A percentile compares a stretch with the other conserved stretches of the same genome.
phyloP scores from a whole-genome alignment of 1,140 invertebrate species.

The Dinoponera quadriceps region DNA sequence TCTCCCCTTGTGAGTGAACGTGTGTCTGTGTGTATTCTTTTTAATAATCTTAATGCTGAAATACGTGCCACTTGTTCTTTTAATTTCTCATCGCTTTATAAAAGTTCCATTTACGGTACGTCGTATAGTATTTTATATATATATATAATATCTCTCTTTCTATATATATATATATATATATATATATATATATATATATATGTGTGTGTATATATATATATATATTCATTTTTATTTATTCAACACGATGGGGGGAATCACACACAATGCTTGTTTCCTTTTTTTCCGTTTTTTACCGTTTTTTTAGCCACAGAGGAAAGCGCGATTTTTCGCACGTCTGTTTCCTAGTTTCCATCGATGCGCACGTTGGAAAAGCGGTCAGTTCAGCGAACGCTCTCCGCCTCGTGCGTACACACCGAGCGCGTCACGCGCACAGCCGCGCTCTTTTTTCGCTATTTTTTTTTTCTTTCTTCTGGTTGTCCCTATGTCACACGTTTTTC shows the following conservation, averaged over 20 bases:
- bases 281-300: neutral
- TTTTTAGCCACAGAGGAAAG: constrained; percentile 22
- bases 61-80: constrained; percentile 61
- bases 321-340: constrained; percentile 21
- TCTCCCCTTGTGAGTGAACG: neutral
- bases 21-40: neutral
- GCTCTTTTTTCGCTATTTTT: no score
- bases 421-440: no score
- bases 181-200: no score
- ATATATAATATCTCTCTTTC: neutral
- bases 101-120: constrained; percentile 63
- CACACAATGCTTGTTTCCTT: no score
- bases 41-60: constrained; percentile 60
- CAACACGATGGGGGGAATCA: no score
- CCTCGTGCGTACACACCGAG: no score
- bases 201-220: no score
- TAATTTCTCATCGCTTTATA: constrained; percentile 61
- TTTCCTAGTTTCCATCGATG: constrained; percentile 30
- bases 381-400: no score
- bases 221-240: no score
- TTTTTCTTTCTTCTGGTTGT: no score
- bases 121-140: constrained; percentile 27
- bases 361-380: neutral
- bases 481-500: no score
- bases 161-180: no score